These are phyloP conservation scores for Drosophila pullipes DNA, from an alignment of 2,888 invertebrate genomes.

Conservation along the genomic window DNA sequence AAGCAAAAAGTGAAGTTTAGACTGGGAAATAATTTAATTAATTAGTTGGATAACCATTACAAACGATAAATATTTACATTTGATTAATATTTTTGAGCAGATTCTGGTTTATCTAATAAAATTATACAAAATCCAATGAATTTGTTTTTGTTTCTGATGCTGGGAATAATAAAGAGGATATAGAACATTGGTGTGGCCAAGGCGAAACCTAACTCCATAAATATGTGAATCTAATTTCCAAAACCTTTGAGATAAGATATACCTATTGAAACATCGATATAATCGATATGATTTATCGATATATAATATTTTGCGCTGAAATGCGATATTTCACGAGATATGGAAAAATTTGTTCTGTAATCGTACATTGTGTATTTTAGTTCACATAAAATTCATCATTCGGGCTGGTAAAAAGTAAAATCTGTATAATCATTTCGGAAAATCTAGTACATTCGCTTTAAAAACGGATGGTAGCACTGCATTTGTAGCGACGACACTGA, in stretches of 20 bases:
- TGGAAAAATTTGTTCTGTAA: neutral
- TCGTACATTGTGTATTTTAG: slow-evolving; percentile 15
- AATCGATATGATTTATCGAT: slow-evolving; percentile 11
- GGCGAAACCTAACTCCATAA: neutral
- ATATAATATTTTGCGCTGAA: neutral
- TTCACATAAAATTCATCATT: slow-evolving; percentile 6
- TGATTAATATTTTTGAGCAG: slow-evolving; percentile 58
- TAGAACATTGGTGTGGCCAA: neutral
- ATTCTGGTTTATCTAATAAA: slow-evolving; percentile 67
- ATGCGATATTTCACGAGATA: neutral
- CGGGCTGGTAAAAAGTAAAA: neutral
- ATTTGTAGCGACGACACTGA: slow-evolving; percentile 38
- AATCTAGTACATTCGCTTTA: slow-evolving; percentile 10
- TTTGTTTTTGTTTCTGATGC: slow-evolving; percentile 5
- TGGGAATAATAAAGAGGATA: slow-evolving; percentile 10
- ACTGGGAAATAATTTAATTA: slow-evolving; percentile 27
- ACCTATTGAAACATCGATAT: slow-evolving; percentile 13
- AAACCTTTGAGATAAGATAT: neutral
- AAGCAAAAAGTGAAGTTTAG: slow-evolving; percentile 10
- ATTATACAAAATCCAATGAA: slow-evolving; percentile 21
- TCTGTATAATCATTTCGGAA: slow-evolving; percentile 4
- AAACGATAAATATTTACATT: slow-evolving; percentile 52
- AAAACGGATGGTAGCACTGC: slow-evolving; percentile 33
- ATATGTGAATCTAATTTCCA: neutral
- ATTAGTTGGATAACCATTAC: slow-evolving; percentile 39